Evolutionary conservation across 2,888 invertebrate genomes (phyloP).

Genomic region (Theretra japonica): DNA sequence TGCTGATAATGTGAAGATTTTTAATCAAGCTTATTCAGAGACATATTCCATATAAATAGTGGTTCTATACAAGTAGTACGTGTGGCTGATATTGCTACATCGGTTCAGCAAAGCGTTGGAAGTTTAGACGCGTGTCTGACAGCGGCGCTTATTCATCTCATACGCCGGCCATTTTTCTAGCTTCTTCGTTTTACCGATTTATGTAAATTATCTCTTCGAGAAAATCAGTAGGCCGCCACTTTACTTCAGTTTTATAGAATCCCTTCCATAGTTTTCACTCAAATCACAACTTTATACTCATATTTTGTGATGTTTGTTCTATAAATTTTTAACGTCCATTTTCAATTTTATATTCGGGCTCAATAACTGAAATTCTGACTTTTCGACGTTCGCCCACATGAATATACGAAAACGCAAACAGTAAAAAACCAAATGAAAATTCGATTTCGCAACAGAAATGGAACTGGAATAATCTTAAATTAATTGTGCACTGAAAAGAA

Average conservation of each 20-base stretch:
- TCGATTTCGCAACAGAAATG: neutral
- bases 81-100: too few relatives aligned
- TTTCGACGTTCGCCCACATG: neutral
- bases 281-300: neutral
- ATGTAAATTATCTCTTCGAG: neutral
- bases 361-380: neutral
- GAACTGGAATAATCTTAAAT: neutral
- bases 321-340: neutral
- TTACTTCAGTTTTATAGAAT: neutral
- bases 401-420: neutral
- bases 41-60: too few relatives aligned
- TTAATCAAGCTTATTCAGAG: too few relatives aligned
- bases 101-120: neutral
- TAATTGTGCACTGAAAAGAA: neutral
- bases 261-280: neutral
- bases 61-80: too few relatives aligned
- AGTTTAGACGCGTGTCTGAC: neutral
- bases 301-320: neutral
- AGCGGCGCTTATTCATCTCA: neutral
- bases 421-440: neutral
- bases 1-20: too few relatives aligned
- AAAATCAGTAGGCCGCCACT: neutral
- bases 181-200: neutral
- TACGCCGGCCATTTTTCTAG: slow-evolving; percentile 1
- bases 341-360: neutral